A percentile compares a stretch with the other conserved stretches of the same genome.
These are phyloP conservation scores for Mus caroli DNA, from an alignment of 2,797 vertebrate genomes.

Conservation along the genomic window DNA sequence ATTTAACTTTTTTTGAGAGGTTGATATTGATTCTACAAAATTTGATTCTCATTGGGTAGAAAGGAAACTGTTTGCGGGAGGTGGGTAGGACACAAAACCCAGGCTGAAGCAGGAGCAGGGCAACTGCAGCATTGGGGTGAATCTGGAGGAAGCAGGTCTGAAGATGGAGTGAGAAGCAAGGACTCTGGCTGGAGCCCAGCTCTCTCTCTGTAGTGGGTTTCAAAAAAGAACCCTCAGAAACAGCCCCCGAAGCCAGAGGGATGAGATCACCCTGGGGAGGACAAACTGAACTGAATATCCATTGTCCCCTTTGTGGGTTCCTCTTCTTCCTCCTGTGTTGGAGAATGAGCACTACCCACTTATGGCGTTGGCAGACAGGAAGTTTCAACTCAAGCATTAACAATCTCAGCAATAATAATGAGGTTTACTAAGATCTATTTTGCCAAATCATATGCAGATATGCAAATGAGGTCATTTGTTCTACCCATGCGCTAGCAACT, in stretches of 20 bases:
- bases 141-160: not conserved
- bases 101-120: not conserved
- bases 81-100: not conserved
- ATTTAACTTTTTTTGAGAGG: not conserved
- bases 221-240: conserved; percentile 49
- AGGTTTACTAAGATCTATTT: not conserved
- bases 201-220: not conserved
- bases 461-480: conserved; percentile 13
- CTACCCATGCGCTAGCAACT: not conserved
- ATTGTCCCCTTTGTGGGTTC: not conserved
- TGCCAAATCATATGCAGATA: not conserved
- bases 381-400: not conserved
- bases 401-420: not conserved
- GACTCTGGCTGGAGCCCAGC: conserved; percentile 1
- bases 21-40: conserved; percentile 8
- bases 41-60: conserved; percentile 35
- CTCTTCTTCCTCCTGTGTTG: not conserved
- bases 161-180: not conserved
- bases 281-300: not conserved
- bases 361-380: not conserved
- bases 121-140: not conserved
- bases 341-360: not conserved
- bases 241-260: not conserved
- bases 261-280: not conserved
- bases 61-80: not conserved